Percentiles rank a stretch among this genome's conserved stretches.
phyloP scores from a whole-genome alignment of 2,888 invertebrate genomes.

The Arrhopalites spinosus region DNA sequence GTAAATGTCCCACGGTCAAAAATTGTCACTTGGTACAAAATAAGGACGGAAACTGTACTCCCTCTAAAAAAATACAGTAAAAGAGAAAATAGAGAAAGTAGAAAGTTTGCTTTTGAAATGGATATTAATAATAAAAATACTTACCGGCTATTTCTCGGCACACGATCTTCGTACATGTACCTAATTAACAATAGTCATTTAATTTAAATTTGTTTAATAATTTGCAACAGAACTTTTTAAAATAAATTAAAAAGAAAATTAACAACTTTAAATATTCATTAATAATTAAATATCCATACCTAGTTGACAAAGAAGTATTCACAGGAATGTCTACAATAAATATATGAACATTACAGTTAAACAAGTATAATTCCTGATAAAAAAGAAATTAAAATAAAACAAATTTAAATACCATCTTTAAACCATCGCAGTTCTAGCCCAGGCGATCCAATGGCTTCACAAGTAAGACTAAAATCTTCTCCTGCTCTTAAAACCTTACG shows the following conservation, averaged over 20 bases:
- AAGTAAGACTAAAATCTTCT: constrained; percentile 35
- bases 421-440: constrained; percentile 46
- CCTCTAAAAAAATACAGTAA: no score
- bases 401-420: constrained; percentile 37
- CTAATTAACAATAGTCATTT: constrained; percentile 1
- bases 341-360: no score
- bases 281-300: no score
- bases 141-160: constrained; percentile 33
- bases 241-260: no score
- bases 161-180: constrained; percentile 29
- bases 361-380: no score
- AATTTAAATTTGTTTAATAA: not conserved
- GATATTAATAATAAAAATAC: no score
- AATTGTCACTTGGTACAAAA: constrained; percentile 30
- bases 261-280: no score
- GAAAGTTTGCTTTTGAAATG: no score
- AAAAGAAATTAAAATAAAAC: no score
- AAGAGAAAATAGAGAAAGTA: no score
- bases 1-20: constrained; percentile 37
- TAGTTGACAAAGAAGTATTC: constrained; percentile 42
- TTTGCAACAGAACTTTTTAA: not conserved
- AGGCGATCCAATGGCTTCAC: constrained; percentile 38
- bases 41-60: constrained; percentile 18
- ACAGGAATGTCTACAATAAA: constrained; percentile 31
- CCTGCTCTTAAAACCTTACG: constrained; percentile 22